Evolutionary conservation across 2,888 invertebrate species (phyloP).

Genomic region (Cryptocephalus primarius): DNA sequence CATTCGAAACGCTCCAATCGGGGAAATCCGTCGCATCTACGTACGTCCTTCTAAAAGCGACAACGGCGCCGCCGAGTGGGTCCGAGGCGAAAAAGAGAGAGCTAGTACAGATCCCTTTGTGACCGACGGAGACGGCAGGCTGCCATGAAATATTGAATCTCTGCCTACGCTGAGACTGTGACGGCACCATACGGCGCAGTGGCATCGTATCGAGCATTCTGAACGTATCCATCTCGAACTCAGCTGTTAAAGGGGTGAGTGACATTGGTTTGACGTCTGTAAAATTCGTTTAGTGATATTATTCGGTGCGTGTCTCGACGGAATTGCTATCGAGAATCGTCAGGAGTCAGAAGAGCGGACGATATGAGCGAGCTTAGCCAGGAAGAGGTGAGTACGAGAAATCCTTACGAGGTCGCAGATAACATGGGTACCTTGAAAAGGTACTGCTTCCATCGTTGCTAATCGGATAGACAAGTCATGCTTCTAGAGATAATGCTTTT

Average conservation of each 20-base stretch:
- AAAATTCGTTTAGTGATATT: constrained; percentile 18
- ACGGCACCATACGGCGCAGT: too few species aligned
- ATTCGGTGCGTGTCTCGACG: constrained; percentile 11
- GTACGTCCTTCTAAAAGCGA: too few species aligned
- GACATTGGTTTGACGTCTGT: constrained; percentile 31
- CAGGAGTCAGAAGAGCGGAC: constrained; percentile 6
- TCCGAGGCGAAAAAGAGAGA: too few species aligned
- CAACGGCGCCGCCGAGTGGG: too few species aligned
- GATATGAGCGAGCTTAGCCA: constrained; percentile 77
- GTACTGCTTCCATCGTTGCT: constrained; percentile 2
- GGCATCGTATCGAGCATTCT: too few species aligned
- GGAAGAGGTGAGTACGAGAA: constrained; percentile 67
- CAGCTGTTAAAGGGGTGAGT: constrained; percentile 35
- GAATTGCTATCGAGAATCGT: constrained; percentile 11
- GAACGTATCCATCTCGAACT: constrained; percentile 11
- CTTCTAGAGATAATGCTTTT: too few species aligned
- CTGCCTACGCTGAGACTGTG: too few species aligned
- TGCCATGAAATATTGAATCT: too few species aligned
- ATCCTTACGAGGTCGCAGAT: not conserved
- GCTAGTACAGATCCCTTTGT: too few species aligned
- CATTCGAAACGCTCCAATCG: too few species aligned
- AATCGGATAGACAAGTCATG: not conserved
- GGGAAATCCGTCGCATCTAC: too few species aligned
- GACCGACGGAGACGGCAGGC: too few species aligned
- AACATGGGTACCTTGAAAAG: not conserved